Conservation (phyloP, 2,888 invertebrate species). For the Gastrophysa polygoni region DNA sequence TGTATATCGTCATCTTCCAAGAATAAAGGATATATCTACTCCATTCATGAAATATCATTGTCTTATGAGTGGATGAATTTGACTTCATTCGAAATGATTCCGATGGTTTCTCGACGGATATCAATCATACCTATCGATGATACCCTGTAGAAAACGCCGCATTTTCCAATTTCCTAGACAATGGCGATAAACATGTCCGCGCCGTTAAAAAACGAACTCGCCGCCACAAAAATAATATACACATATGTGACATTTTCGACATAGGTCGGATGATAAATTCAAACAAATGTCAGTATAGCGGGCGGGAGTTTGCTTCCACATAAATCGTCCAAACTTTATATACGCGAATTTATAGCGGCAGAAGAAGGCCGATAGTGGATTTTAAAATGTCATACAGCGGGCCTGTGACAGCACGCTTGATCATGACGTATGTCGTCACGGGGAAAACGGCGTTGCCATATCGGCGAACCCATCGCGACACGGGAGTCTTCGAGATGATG, state of each 20-base stretch:
- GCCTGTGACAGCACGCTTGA: constrained; percentile 32
- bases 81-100: too few species aligned
- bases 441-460: constrained; percentile 19
- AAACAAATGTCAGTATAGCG: constrained; percentile 49
- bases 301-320: constrained; percentile 45
- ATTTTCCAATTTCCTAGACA: constrained; percentile 13
- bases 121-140: background rate
- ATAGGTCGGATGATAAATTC: constrained; percentile 45
- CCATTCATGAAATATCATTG: too few species aligned
- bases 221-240: constrained; percentile 24
- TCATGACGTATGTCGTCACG: constrained; percentile 44
- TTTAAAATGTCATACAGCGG: constrained; percentile 50
- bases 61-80: too few species aligned
- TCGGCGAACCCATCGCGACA: constrained; percentile 7
- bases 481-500: too few species aligned
- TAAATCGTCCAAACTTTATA: constrained; percentile 49
- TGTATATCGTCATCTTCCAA: too few species aligned
- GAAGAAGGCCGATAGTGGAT: constrained; percentile 48
- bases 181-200: constrained; percentile 6
- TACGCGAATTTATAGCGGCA: constrained; percentile 46
- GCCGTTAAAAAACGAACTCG: constrained; percentile 21
- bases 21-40: too few species aligned
- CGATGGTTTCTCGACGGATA: background rate
- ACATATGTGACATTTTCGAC: constrained; percentile 30
- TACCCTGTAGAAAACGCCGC: background rate